Evolutionary conservation across 2,113 vertebrate genomes (phyloP).

Genomic region (Bubo bubo): DNA sequence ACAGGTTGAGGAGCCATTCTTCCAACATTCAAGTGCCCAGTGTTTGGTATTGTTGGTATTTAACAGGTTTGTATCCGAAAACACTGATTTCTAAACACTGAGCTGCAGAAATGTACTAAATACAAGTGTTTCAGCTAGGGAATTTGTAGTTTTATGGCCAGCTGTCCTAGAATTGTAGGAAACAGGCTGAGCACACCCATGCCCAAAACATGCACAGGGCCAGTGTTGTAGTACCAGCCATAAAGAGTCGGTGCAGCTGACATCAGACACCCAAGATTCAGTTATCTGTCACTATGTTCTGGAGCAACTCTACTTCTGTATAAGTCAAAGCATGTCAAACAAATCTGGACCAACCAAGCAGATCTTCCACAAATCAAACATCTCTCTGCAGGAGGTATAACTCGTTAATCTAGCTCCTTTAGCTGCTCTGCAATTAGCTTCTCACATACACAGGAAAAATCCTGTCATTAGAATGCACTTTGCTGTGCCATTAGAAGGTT

Average conservation of each 20-base stretch:
- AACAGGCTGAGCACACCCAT: background rate
- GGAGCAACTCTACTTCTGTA: background rate
- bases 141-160: background rate
- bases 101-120: background rate
- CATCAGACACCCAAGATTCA: background rate
- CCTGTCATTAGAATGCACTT: background rate
- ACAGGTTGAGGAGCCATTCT: background rate
- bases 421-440: constrained; percentile 6
- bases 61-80: background rate
- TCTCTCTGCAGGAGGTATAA: background rate
- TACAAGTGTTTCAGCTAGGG: background rate
- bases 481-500: background rate
- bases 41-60: background rate
- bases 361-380: background rate
- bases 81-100: background rate
- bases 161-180: background rate
- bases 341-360: background rate
- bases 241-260: background rate
- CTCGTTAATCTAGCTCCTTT: background rate
- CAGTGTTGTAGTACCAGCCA: background rate
- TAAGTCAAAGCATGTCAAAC: background rate
- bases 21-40: background rate
- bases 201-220: background rate
- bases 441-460: background rate
- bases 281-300: background rate